Conservation (phyloP, 2,888 invertebrate species). For the Apocheima hispidaria region DNA sequence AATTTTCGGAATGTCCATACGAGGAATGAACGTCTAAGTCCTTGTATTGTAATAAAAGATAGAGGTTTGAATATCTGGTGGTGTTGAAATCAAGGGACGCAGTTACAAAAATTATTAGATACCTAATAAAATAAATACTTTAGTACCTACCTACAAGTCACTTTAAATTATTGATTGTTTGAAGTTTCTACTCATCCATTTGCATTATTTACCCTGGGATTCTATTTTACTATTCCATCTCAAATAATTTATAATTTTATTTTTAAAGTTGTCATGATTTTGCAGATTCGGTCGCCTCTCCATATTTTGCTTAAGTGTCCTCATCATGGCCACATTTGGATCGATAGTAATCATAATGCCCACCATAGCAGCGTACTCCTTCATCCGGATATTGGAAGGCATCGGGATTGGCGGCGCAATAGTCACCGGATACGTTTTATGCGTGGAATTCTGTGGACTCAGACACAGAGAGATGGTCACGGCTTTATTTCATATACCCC, state of each 20-base stretch:
- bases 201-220: too few species aligned
- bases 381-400: slow-evolving; percentile 69
- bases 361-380: slow-evolving; percentile 51
- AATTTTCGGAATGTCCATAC: too few species aligned
- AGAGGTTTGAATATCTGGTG: too few species aligned
- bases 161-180: too few species aligned
- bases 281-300: slow-evolving; percentile 67
- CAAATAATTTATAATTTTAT: neutral
- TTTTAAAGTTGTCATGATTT: slow-evolving; percentile 17
- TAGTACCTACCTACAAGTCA: too few species aligned
- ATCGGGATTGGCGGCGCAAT: slow-evolving; percentile 68
- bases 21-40: too few species aligned
- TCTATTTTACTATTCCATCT: too few species aligned
- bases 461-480: slow-evolving; percentile 65
- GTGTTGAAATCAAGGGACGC: too few species aligned
- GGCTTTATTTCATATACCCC: slow-evolving; percentile 68
- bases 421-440: slow-evolving; percentile 68
- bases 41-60: too few species aligned
- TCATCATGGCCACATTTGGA: slow-evolving; percentile 58
- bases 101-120: too few species aligned
- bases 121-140: too few species aligned
- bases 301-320: slow-evolving; percentile 54
- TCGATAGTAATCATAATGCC: slow-evolving; percentile 65
- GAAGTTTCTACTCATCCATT: too few species aligned
- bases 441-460: slow-evolving; percentile 67